Evolutionary conservation across 2,113 vertebrate genomes (phyloP).

Genomic region (Oncorhynchus kisutch): DNA sequence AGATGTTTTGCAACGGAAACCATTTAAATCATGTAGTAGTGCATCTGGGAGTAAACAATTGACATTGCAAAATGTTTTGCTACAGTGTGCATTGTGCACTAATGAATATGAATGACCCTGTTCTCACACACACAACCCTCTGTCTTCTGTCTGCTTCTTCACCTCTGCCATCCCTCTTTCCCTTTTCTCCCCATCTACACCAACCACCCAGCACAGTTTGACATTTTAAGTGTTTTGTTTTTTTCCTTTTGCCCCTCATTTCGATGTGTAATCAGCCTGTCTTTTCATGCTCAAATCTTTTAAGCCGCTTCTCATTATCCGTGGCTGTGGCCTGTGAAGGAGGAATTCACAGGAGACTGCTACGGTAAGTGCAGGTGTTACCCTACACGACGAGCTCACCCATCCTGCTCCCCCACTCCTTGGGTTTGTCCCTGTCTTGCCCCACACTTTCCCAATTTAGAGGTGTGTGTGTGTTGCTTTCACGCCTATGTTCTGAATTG

Average conservation of each 20-base stretch:
- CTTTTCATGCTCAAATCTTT: constrained; percentile 56
- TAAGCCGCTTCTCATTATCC: constrained; percentile 68
- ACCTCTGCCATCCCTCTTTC: neutral
- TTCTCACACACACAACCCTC: neutral
- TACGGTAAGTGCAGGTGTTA: constrained; percentile 65
- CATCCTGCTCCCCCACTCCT: constrained; percentile 12
- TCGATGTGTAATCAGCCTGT: neutral
- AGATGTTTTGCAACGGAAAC: no score
- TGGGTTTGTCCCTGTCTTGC: constrained; percentile 16
- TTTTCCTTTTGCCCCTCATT: neutral
- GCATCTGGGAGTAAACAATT: no score
- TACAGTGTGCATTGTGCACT: no score
- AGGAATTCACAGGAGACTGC: constrained; percentile 58
- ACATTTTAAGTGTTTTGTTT: neutral
- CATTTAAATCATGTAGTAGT: no score
- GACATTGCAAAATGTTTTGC: no score
- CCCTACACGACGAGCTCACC: no score
- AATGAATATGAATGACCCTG: neutral
- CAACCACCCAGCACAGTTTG: neutral
- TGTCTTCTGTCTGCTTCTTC: neutral
- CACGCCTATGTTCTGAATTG: neutral
- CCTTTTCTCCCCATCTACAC: neutral
- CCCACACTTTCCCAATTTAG: neutral
- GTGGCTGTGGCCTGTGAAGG: constrained; percentile 67
- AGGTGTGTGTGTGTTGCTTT: neutral